These are phyloP conservation scores for Melanotaenia boesemani DNA, from an alignment of 2,797 vertebrate species.

Conservation along the genomic window DNA sequence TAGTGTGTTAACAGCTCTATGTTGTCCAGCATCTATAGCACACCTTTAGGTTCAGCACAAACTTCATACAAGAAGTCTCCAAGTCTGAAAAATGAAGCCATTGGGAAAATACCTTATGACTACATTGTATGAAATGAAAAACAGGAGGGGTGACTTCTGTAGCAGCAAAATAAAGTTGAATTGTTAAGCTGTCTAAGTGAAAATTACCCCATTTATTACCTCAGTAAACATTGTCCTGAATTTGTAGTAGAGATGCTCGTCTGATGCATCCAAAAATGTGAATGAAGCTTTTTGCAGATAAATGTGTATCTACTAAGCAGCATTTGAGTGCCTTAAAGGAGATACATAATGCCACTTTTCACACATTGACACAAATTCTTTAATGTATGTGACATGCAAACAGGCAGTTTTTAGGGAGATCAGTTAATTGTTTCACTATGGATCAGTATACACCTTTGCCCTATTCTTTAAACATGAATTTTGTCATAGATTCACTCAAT, in stretches of 20 bases:
- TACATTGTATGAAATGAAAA: neutral
- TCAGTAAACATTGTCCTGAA: too few species aligned
- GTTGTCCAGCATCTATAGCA: too few species aligned
- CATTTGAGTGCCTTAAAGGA: neutral
- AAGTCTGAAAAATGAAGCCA: too few species aligned
- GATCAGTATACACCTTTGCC: neutral
- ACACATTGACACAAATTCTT: neutral
- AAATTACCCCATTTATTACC: too few species aligned
- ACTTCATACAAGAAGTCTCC: too few species aligned
- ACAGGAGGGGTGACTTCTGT: neutral
- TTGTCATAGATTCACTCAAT: neutral
- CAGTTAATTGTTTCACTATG: neutral
- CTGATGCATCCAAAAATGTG: neutral
- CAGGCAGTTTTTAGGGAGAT: neutral
- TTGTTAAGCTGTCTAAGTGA: neutral
- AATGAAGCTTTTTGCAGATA: neutral
- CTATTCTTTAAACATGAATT: neutral
- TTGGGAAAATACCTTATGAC: neutral
- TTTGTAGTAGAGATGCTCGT: too few species aligned
- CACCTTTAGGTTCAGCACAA: too few species aligned
- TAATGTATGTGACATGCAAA: neutral
- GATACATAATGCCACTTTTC: neutral
- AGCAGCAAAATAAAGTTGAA: neutral
- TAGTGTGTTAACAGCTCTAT: too few species aligned
- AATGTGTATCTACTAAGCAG: neutral